phyloP scores from a whole-genome alignment of 2,113 vertebrate genomes.

The Danionella cerebrum region DNA sequence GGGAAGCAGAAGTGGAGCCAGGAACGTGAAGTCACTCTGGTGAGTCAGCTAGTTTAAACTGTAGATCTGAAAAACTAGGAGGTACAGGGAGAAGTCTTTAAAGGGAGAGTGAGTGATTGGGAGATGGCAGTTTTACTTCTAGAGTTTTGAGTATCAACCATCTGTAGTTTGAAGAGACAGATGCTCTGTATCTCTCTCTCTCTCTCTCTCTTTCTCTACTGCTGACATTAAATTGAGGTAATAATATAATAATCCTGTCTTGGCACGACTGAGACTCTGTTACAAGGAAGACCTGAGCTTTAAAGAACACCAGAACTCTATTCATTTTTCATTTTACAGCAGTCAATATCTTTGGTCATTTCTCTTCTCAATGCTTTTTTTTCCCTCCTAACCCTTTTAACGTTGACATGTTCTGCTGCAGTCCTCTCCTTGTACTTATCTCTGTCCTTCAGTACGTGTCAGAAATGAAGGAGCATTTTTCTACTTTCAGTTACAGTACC shows the following conservation, averaged over 20 bases:
- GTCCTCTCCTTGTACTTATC: background rate
- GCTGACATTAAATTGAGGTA: background rate
- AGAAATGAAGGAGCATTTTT: background rate
- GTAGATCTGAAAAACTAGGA: too few relatives aligned
- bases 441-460: background rate
- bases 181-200: background rate
- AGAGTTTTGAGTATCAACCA: background rate
- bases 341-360: background rate
- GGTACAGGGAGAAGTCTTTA: too few relatives aligned
- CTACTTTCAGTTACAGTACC: background rate
- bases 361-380: background rate
- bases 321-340: constrained; percentile 1
- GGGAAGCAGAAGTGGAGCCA: too few relatives aligned
- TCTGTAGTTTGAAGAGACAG: background rate
- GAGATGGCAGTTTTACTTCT: background rate
- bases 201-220: background rate
- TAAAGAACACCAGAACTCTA: background rate
- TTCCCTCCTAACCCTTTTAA: background rate
- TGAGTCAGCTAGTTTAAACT: too few relatives aligned
- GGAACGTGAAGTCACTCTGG: too few relatives aligned
- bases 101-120: too few relatives aligned
- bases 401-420: background rate
- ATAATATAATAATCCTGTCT: constrained; percentile 15
- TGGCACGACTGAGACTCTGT: background rate
- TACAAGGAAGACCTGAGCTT: background rate